Conservation (phyloP, 2,113 vertebrate species). For the Egretta garzetta region DNA sequence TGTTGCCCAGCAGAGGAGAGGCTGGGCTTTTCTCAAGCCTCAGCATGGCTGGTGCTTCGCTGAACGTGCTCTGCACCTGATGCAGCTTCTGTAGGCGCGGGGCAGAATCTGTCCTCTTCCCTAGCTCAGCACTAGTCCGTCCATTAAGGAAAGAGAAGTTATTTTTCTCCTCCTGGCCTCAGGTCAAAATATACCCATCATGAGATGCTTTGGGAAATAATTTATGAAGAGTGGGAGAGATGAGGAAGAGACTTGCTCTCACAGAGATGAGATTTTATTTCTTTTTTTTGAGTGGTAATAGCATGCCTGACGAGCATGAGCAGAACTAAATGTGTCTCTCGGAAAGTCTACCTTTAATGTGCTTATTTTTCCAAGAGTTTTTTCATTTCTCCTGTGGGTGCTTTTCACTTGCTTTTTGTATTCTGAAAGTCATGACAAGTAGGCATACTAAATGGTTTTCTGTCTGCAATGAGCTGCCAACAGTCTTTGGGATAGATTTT, state of each 20-base stretch:
- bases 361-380: background rate
- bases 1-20: background rate
- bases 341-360: background rate
- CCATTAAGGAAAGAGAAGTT: background rate
- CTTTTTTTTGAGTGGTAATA: background rate
- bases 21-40: background rate
- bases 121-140: too few relatives aligned
- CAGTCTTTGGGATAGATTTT: background rate
- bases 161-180: background rate
- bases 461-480: background rate
- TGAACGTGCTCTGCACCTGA: background rate
- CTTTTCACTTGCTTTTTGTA: background rate
- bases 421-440: background rate
- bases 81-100: background rate
- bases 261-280: background rate
- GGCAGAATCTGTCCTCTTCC: background rate
- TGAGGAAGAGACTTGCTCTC: background rate
- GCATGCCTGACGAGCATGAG: background rate
- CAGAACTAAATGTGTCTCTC: background rate
- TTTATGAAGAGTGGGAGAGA: background rate
- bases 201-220: background rate
- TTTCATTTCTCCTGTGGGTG: background rate
- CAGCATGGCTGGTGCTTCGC: background rate
- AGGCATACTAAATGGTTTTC: background rate
- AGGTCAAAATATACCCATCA: background rate